Conservation (phyloP, 30 jellyfish, hydroid and myxozoan genomes). For the Phacellophora camtschatica region DNA sequence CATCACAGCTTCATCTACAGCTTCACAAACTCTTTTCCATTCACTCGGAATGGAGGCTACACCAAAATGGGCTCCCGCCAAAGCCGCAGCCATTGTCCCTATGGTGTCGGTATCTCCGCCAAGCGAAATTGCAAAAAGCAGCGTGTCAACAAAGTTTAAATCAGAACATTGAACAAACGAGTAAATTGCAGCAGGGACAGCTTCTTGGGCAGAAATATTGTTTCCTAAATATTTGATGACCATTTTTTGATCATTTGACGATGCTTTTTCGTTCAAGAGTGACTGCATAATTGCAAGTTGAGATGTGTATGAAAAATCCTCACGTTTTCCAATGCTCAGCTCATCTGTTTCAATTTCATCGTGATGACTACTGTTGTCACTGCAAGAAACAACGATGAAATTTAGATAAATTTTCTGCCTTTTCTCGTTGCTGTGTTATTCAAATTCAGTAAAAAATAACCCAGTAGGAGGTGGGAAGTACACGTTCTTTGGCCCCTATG, state of each 20-base stretch:
- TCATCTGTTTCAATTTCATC: too few relatives aligned
- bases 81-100: conserved; percentile 91
- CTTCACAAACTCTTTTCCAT: conserved; percentile 89
- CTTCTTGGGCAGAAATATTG: conserved; percentile 88
- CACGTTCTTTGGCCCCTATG: too few relatives aligned
- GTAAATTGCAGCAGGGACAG: conserved; percentile 95
- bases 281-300: conserved; percentile 61
- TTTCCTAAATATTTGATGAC: conserved; percentile 62
- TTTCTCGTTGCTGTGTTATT: too few relatives aligned
- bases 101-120: conserved; percentile 99
- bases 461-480: too few relatives aligned
- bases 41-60: conserved; percentile 57
- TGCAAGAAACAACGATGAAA: too few relatives aligned
- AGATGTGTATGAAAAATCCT: conserved; percentile 37
- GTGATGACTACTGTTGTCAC: too few relatives aligned
- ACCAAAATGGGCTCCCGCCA: conserved; percentile 97
- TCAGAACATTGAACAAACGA: conserved; percentile 60
- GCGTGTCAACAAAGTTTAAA: conserved; percentile 59
- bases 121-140: conserved; percentile 72
- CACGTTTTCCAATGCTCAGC: conserved; percentile 52
- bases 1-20: conserved; percentile 39
- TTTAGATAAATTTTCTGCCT: too few relatives aligned
- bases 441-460: too few relatives aligned
- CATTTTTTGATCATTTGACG: neutral
- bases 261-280: neutral